Conservation (phyloP, 1,140 invertebrate genomes). For the Dryas iulia region DNA sequence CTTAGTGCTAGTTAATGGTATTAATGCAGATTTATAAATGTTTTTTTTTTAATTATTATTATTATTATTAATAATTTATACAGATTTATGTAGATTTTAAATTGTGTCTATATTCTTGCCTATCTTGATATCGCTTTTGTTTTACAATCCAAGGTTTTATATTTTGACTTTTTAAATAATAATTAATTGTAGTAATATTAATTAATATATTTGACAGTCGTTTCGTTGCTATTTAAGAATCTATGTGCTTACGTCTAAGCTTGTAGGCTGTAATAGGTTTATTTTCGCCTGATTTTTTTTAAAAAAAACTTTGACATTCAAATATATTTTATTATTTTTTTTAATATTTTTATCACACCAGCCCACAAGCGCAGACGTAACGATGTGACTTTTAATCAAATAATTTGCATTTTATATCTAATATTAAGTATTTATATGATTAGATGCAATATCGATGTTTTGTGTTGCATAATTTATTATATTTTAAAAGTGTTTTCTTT, state of each 20-base stretch:
- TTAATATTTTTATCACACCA: background rate
- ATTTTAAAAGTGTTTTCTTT: constrained; percentile 66
- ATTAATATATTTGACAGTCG: constrained; percentile 43
- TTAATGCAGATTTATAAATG: constrained; percentile 29
- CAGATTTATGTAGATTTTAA: constrained; percentile 43
- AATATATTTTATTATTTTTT: background rate
- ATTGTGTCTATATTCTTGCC: constrained; percentile 61
- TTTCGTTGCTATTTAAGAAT: constrained; percentile 40
- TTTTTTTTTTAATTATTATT: too few species aligned
- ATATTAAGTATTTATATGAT: constrained; percentile 44
- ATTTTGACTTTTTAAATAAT: constrained; percentile 13
- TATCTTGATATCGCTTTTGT: constrained; percentile 45
- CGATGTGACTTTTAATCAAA: constrained; percentile 37
- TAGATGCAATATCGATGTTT: constrained; percentile 45
- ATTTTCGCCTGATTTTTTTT: background rate
- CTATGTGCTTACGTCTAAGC: constrained; percentile 24
- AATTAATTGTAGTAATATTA: too few species aligned
- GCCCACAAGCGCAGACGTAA: constrained; percentile 21
- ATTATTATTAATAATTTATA: constrained; percentile 35
- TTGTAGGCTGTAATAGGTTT: constrained; percentile 5
- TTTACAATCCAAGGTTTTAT: constrained; percentile 30
- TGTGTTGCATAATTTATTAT: constrained; percentile 74
- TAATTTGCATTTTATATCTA: constrained; percentile 48
- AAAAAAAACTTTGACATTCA: background rate
- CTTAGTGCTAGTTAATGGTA: constrained; percentile 28